Percentiles rank a stretch among this genome's conserved stretches.
phyloP scores from a whole-genome alignment of 2,113 vertebrate species.

The Caracal caracal region DNA sequence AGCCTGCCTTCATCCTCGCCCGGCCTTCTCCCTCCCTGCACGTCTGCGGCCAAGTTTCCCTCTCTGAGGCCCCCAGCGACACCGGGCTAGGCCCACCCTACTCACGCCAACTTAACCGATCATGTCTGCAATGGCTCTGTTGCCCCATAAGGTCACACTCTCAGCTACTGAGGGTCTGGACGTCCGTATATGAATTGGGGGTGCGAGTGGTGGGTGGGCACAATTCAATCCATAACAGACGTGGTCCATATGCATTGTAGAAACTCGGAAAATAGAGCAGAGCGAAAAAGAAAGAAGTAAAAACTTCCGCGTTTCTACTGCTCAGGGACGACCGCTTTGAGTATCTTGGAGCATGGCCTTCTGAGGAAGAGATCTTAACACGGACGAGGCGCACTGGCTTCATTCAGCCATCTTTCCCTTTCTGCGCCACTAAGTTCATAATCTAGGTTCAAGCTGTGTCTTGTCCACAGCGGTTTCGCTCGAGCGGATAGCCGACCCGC shows the following conservation, averaged over 20 bases:
- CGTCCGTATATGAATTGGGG: neutral
- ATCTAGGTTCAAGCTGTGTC: accelerated
- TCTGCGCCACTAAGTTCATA: neutral
- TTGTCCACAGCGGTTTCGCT: neutral
- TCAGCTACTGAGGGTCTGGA: neutral
- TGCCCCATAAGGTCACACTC: neutral
- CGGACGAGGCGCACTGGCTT: neutral
- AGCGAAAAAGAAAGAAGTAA: neutral
- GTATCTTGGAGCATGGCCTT: neutral
- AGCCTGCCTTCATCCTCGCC: accelerated
- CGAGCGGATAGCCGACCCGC: accelerated
- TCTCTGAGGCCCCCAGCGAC: neutral
- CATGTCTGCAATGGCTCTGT: accelerated
- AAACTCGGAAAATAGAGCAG: neutral
- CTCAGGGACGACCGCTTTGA: neutral
- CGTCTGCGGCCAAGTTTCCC: neutral
- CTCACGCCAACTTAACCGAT: neutral
- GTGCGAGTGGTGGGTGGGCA: neutral
- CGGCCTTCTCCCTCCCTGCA: accelerated
- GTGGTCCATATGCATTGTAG: accelerated
- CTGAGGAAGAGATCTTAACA: neutral
- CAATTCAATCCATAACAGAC: too few relatives aligned
- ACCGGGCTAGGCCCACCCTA: accelerated
- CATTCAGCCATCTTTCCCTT: neutral
- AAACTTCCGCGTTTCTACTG: accelerated